Base-by-base conservation (phyloP, 1,140 invertebrate genomes). In the Cyrtorhinus lividipennis region DNA sequence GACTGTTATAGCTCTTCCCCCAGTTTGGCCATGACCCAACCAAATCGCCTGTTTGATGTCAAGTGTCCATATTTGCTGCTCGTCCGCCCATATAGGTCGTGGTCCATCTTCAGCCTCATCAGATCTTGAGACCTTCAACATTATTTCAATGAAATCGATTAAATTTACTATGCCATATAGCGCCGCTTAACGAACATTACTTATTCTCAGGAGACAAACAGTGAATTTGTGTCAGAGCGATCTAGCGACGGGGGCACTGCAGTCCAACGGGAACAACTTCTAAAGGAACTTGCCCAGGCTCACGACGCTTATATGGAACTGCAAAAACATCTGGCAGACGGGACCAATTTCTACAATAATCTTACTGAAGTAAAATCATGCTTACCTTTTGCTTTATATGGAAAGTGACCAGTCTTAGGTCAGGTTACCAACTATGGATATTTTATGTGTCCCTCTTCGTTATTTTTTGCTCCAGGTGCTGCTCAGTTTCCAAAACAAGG, bases 331-430 rank as follows among this genome's bases (percentile, higher is more conserved):
- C 76, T 98, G 56, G 81, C 87, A 68, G 95, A 99, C 79, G 95
- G 95, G 63, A 87, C 87, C 13, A 98, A 98, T 78, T 99, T 99
- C 78, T 99, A 99, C 76, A 98, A 97, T 76, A 94, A 98, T 76
- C 79, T 99, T 64, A 98, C 95, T 1, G 83, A 84, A 73, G 80
- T 83, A 73, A 64, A 44, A 64, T 15, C n/a, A n/a, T 38, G 30
- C 30, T 5, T 38, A 56, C 48, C n/a, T n/a, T n/a, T n/a, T n/a
- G n/a, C n/a, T 12, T 61, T 23, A 59, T 8, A 18, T 61, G 5
- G 24, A 53, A 3, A 10, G 13, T 62, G 3, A 48, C 8, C 53
- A 12, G 8, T 10, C 5, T 8, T 59, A 10, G n/a, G 5, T 5
- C 27, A 24, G 13, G 5, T 12, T 59, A 20, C n/a, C n/a, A 45